Conservation (phyloP, 1,140 invertebrate species). For the Dreissena polymorpha region DNA sequence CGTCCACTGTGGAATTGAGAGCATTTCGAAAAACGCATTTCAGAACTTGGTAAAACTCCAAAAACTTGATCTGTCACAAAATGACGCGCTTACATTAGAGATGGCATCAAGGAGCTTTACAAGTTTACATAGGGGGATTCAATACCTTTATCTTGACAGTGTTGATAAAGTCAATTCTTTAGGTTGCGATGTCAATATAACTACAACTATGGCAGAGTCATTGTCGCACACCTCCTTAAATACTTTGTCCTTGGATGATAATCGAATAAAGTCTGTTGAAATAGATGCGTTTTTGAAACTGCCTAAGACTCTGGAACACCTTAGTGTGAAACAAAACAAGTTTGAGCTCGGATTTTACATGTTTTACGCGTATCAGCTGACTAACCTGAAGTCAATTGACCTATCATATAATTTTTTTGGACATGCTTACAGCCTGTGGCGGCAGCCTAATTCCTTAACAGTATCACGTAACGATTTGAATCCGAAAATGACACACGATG, state of each 20-base stretch:
- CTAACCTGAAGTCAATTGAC: conserved; percentile 1
- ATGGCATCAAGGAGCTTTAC: background rate
- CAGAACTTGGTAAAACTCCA: too few species aligned
- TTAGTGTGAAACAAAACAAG: background rate
- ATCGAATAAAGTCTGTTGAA: conserved; percentile 1
- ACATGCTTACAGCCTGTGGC: background rate
- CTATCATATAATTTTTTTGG: conserved; percentile 13
- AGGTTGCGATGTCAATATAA: background rate
- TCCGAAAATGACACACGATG: background rate
- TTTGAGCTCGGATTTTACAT: conserved; percentile 31
- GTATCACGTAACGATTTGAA: background rate
- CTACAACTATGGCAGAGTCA: background rate
- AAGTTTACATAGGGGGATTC: conserved; percentile 3
- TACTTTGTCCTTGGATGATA: conserved; percentile 10
- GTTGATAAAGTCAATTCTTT: background rate
- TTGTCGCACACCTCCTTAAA: background rate
- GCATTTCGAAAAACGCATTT: too few species aligned
- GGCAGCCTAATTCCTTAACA: background rate
- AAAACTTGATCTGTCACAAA: conserved; percentile 26
- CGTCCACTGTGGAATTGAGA: too few species aligned
- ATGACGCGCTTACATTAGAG: background rate
- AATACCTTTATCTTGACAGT: too few species aligned
- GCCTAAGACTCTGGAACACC: background rate
- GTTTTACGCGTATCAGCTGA: background rate
- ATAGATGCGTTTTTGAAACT: background rate